Conservation (phyloP, 1,140 invertebrate species). For the Andricus grossulariae region DNA sequence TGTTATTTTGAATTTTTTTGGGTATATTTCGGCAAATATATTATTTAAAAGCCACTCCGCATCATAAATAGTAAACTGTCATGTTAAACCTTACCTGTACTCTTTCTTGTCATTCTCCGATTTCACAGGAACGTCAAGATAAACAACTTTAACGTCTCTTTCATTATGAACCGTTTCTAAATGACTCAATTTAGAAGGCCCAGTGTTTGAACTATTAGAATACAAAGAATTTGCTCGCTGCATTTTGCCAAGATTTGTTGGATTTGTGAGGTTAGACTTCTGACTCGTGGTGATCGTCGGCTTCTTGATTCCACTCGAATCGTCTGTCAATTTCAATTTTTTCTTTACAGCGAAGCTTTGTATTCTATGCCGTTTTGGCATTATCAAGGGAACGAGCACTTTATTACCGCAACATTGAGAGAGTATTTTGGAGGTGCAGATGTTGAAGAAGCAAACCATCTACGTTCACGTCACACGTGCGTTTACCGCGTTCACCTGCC, state of each 20-base stretch:
- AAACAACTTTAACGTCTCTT: conserved; percentile 51
- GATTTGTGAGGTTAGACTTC: not conserved
- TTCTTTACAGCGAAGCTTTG: not conserved
- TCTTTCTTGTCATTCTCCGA: conserved; percentile 79
- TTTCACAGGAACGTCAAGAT: conserved; percentile 74
- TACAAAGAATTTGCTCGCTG: no score
- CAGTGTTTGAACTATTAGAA: no score
- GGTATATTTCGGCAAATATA: no score
- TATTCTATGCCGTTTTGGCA: conserved; percentile 5
- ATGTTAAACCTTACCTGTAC: conserved; percentile 69
- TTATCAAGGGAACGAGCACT: not conserved
- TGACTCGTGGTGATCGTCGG: not conserved
- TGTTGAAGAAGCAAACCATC: no score
- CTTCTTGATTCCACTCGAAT: not conserved
- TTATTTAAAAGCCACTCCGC: no score
- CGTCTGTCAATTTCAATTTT: not conserved
- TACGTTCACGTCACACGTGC: no score
- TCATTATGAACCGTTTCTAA: not conserved
- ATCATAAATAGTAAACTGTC: not conserved
- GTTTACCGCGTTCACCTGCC: no score
- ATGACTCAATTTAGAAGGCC: not conserved
- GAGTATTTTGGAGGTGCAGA: not conserved
- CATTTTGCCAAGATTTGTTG: not conserved
- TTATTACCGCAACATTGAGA: not conserved
- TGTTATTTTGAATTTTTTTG: no score